A percentile compares a stretch with the other conserved stretches of the same genome.
Evolutionary conservation across 2,888 invertebrate genomes (phyloP).

Genomic region (Caenorhabditis sp.): DNA sequence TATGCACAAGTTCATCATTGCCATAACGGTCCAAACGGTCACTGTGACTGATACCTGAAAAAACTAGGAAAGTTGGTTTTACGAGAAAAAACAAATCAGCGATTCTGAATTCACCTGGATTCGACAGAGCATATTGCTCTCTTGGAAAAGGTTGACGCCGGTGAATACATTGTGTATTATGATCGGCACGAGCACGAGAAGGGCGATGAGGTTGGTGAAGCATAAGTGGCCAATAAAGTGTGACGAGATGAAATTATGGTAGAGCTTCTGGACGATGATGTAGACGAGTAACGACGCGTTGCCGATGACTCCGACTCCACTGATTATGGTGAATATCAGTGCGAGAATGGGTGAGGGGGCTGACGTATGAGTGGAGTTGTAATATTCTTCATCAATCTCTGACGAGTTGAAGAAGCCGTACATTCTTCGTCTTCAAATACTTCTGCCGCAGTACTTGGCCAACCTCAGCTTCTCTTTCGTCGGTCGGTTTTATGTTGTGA

Average conservation of each 20-base stretch:
- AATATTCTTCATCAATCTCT: constrained; percentile 66
- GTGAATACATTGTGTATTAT: constrained; percentile 78
- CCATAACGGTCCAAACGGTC: constrained; percentile 81
- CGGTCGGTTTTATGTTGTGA: constrained; percentile 5
- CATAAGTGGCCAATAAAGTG: constrained; percentile 83
- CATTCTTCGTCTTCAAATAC: constrained; percentile 25
- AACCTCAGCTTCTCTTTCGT: neutral
- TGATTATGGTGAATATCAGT: constrained; percentile 54
- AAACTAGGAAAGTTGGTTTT: neutral
- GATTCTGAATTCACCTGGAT: constrained; percentile 72
- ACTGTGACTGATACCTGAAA: constrained; percentile 81
- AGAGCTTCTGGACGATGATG: constrained; percentile 78
- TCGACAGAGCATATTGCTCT: constrained; percentile 76
- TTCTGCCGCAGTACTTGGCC: too few species aligned
- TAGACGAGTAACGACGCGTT: constrained; percentile 79
- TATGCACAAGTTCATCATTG: constrained; percentile 82
- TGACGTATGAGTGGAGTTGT: constrained; percentile 65
- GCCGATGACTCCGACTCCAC: constrained; percentile 73
- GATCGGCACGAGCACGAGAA: constrained; percentile 76
- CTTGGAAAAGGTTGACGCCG: constrained; percentile 76
- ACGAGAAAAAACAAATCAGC: neutral
- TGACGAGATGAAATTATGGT: constrained; percentile 82
- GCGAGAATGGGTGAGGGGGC: constrained; percentile 67
- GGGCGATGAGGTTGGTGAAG: constrained; percentile 79
- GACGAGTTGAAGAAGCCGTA: constrained; percentile 66